These are phyloP conservation scores for Lycocorax pyrrhopterus DNA, from an alignment of 2,113 vertebrate species.

Conservation along the genomic window DNA sequence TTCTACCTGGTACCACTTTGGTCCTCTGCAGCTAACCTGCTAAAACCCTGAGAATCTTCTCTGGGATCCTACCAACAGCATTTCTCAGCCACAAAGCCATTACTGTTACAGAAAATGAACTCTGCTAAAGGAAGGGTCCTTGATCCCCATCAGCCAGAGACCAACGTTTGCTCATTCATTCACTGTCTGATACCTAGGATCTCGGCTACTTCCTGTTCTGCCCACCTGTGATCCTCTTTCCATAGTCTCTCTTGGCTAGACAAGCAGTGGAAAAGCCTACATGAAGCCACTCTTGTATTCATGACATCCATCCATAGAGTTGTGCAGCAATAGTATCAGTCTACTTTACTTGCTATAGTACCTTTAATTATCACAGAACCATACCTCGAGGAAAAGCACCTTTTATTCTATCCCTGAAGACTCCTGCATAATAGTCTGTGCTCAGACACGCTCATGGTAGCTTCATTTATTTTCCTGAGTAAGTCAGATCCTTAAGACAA, in stretches of 20 bases:
- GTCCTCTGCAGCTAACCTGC: background rate
- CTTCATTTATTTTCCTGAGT: slow-evolving; percentile 41
- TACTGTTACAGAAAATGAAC: background rate
- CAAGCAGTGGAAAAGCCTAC: background rate
- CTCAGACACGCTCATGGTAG: background rate
- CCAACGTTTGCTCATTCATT: background rate
- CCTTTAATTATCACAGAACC: background rate
- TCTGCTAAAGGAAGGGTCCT: background rate
- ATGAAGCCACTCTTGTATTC: background rate
- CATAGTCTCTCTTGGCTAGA: background rate
- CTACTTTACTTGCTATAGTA: background rate
- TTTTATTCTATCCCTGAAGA: background rate
- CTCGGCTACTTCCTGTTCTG: background rate
- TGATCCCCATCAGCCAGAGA: background rate
- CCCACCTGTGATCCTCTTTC: background rate
- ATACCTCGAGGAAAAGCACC: background rate
- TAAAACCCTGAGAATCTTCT: background rate
- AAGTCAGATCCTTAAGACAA: slow-evolving; percentile 8
- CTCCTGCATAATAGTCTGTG: background rate
- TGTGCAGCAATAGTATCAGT: background rate
- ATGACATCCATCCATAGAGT: background rate
- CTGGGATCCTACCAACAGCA: background rate
- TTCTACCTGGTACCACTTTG: background rate
- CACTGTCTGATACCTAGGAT: background rate
- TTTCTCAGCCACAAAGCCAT: background rate